Percentiles rank a stretch among this genome's conserved stretches.
phyloP scores from a whole-genome alignment of 2,113 vertebrate genomes.

The Labrus mixtus region DNA sequence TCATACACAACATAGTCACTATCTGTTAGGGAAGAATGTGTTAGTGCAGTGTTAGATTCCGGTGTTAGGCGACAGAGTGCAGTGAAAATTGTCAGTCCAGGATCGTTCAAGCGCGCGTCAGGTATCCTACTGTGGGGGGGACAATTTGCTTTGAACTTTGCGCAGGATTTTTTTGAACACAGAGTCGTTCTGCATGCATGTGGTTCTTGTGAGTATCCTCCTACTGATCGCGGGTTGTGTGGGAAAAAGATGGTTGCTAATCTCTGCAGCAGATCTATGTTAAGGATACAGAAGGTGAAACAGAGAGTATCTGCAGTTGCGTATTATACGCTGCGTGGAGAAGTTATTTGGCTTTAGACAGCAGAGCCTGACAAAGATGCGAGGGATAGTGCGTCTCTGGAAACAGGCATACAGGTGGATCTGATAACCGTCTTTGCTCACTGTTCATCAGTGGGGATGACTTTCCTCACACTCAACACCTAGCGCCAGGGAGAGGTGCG shows the following conservation, averaged over 20 bases:
- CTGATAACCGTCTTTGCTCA: constrained; percentile 11
- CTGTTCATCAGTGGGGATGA: constrained; percentile 29
- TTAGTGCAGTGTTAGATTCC: constrained; percentile 56
- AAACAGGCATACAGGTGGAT: constrained; percentile 73
- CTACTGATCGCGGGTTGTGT: constrained; percentile 7
- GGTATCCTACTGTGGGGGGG: constrained; percentile 53
- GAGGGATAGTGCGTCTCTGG: constrained; percentile 39
- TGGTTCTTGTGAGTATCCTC: constrained; percentile 16
- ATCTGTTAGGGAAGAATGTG: constrained; percentile 22
- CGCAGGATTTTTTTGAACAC: constrained; percentile 71
- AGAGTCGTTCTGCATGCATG: constrained; percentile 47
- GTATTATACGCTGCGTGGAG: constrained; percentile 64
- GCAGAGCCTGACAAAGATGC: constrained; percentile 43
- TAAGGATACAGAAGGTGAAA: constrained; percentile 67
- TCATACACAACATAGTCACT: constrained; percentile 22
- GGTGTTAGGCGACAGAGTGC: constrained; percentile 60
- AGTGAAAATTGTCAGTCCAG: constrained; percentile 72
- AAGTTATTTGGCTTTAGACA: constrained; percentile 72
- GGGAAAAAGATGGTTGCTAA: constrained; percentile 29
- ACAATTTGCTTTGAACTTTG: constrained; percentile 78
- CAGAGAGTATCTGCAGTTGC: constrained; percentile 75
- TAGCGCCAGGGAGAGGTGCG: constrained; percentile 44
- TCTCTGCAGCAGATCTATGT: constrained; percentile 64
- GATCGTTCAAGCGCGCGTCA: constrained; percentile 69
- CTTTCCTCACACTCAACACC: constrained; percentile 47